Base-by-base conservation (phyloP, 2,888 invertebrate species). In the Molanna angustata region DNA sequence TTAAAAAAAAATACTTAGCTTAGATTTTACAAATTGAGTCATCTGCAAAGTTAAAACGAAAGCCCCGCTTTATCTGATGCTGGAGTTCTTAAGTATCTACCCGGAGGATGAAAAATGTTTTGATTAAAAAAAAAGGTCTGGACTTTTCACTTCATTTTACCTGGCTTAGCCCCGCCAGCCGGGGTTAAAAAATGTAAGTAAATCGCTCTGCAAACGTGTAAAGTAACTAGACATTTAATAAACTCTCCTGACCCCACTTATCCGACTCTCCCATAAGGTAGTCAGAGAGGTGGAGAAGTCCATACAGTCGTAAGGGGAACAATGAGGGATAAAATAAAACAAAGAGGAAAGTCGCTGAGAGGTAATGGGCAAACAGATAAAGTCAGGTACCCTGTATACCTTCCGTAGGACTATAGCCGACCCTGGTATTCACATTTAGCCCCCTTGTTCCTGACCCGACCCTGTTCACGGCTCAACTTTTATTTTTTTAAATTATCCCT, bases 331-430 rank as follows among this genome's bases (percentile, higher is more conserved):
- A 43, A 32, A 40, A 40, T 22, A 46, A 52, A 52, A 33, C 31
- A 27, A 50, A 43, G 27, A 7, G 19, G 49, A 33, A 54, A 43
- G 19, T 19, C 35, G 19, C 16, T 20, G 16, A 49, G 39, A 54
- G 50, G 50, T 45, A 50, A 41, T 35, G 33, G 16, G 33, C 54
- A 50, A 54, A 50, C 50, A 54, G 54, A 54, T 54, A 54, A 54
- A 53, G 32, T 22, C 54, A 49, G 49, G 49, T 52, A 18, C 16
- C 11, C 6, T 4, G 27, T n/a, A 54, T 49, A 54, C 49, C 49
- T 49, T 48, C 21, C 39, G 49, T 44, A 44, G 49, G 46, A 18
- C 16, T 17, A 49, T 16, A 4, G 27, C 18, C 32, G 20, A 14
- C 46, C 14, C 35, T 6, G 45, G 20, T 33, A 14, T 46, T 21